Conservation (phyloP, 2,888 invertebrate genomes). For the Tromatobia lineatoria region DNA sequence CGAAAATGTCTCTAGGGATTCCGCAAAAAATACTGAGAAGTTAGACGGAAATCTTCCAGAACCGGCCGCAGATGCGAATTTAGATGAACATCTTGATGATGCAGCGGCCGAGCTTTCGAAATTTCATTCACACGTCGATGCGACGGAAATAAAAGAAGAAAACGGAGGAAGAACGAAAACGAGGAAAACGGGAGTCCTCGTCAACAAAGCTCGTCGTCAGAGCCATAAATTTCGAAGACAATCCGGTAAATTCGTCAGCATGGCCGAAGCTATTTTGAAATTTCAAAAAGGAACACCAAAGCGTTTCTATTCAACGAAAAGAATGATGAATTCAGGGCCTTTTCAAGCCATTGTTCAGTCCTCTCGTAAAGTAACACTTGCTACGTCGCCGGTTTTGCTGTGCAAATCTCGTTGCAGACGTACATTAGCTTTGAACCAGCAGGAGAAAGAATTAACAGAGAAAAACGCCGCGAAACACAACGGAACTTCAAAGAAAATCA, state of each 20-base stretch:
- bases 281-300: slow-evolving; percentile 87
- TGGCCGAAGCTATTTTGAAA: slow-evolving; percentile 87
- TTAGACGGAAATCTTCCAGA: not conserved
- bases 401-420: slow-evolving; percentile 86
- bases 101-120: not conserved
- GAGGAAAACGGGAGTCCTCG: slow-evolving; percentile 64
- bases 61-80: not conserved
- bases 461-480: slow-evolving; percentile 78
- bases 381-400: slow-evolving; percentile 78
- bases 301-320: slow-evolving; percentile 85
- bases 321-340: slow-evolving; percentile 77
- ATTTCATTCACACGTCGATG: not conserved
- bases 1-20: not conserved
- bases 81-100: not conserved
- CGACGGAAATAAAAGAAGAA: not conserved
- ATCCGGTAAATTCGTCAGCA: slow-evolving; percentile 83
- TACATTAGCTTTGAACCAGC: slow-evolving; percentile 86
- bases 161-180: not conserved
- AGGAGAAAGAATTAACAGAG: slow-evolving; percentile 83
- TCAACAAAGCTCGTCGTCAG: slow-evolving; percentile 73
- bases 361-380: slow-evolving; percentile 74
- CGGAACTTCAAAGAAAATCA: slow-evolving; percentile 81
- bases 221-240: slow-evolving; percentile 68
- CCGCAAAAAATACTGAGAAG: not conserved
- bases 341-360: slow-evolving; percentile 68